Evolutionary conservation across 2,888 invertebrate genomes (phyloP), one percentile per base, ranked within the genome.

Genomic region (Drosophila setosimentum): DNA sequence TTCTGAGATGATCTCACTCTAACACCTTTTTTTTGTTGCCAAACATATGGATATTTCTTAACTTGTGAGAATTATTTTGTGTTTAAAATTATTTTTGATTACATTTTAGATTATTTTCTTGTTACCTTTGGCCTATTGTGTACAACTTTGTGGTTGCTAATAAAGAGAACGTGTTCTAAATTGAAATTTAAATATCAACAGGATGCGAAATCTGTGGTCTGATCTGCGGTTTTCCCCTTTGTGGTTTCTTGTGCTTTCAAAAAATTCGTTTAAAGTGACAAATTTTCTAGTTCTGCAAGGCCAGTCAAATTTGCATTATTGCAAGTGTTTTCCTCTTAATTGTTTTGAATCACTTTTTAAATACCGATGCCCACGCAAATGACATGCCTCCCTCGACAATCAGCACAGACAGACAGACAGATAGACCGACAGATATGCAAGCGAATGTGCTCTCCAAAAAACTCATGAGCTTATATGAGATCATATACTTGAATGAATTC

Each of bases 341-440:
- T 83, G 71, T 68, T 73, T 78, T 83, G 83, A 83, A 80, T 83
- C 83, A 83, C 81, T 68, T 64, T 65, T 63, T 24, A 73, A 55
- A 50, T 55, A 40, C 49, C 24, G 58, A 48, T 59, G 30, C 77
- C 61, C 78, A 77, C 80, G 45, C 73, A 61, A 62, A 42, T 55
- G 55, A 54, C 57, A 40, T 57, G 59, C 55, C 74, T 49, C 48
- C 65, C 24, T 18, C 48, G 32, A 59, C 59, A 60, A 53, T 45
- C 6, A 60, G 35, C 57, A 61, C 18, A 27, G 11, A 33, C 13
- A 13, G 13, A 45, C 8, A n/a, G 3, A 37, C 18, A 37, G 37
- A 1, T 1, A 37, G 37, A 37, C 32, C 16, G n/a, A 16, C 79
- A 63, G 75, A 75, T 67, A 62, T 78, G 78, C 79, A 78, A 78